Percentiles rank a stretch among this genome's conserved stretches.
Conservation (phyloP, 2,113 vertebrate species). For the Hemicordylus capensis region DNA sequence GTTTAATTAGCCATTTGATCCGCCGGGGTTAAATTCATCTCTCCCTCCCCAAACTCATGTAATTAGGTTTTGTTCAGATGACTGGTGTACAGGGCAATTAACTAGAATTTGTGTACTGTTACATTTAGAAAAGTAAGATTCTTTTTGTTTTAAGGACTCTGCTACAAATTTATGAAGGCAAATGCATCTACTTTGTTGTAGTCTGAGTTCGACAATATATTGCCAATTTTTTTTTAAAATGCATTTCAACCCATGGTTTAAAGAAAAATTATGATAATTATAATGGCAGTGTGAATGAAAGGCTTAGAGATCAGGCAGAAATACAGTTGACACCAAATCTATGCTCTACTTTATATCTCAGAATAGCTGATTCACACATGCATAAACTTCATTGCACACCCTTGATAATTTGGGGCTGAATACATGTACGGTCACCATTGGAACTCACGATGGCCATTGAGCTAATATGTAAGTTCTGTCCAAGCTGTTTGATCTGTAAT, state of each 20-base stretch:
- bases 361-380: not conserved
- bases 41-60: slow-evolving; percentile 12
- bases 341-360: not conserved
- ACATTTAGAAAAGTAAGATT: not conserved
- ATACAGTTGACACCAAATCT: not conserved
- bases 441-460: not conserved
- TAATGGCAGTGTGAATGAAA: not conserved
- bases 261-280: not conserved
- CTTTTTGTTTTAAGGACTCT: not conserved
- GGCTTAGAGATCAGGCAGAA: not conserved
- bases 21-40: slow-evolving; percentile 29
- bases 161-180: not conserved
- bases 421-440: not conserved
- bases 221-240: not conserved
- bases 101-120: slow-evolving; percentile 21
- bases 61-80: slow-evolving; percentile 35
- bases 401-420: not conserved
- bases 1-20: slow-evolving; percentile 21
- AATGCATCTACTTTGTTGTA: not conserved
- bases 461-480: not conserved
- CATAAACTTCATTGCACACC: not conserved
- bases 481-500: too few species aligned
- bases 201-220: not conserved
- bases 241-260: not conserved
- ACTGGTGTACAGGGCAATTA: slow-evolving; percentile 22